Percentiles rank a stretch among this genome's conserved stretches.
These are phyloP conservation scores for Rhabdornis inornatus DNA, from an alignment of 2,113 vertebrate species.

Conservation along the genomic window DNA sequence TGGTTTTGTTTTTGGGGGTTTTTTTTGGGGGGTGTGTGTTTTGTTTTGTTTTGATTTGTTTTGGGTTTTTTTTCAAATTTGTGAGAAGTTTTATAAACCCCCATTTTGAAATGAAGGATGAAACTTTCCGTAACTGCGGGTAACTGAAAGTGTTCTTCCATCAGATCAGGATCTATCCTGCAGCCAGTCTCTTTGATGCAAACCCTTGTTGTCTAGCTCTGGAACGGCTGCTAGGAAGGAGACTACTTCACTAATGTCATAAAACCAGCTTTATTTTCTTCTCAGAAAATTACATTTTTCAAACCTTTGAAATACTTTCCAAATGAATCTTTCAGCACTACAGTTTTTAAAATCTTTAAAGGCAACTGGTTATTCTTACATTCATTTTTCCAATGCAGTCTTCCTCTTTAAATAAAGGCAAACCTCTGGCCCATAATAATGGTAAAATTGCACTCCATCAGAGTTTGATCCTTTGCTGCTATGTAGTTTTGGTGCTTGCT, in stretches of 20 bases:
- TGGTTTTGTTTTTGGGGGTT: not conserved
- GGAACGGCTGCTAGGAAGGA: not conserved
- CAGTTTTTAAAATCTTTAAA: not conserved
- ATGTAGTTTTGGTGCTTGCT: not conserved
- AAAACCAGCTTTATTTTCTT: not conserved
- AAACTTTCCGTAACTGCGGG: not conserved
- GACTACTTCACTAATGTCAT: not conserved
- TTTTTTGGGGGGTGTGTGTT: too few relatives aligned
- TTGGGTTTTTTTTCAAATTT: not conserved
- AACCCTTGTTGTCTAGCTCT: not conserved
- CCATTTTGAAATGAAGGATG: not conserved
- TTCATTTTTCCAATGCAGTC: not conserved
- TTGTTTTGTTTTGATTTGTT: not conserved
- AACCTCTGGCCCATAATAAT: not conserved
- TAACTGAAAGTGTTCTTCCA: not conserved
- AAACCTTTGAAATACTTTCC: not conserved
- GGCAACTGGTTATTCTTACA: not conserved
- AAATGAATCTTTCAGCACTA: not conserved
- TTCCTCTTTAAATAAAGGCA: not conserved
- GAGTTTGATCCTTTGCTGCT: not conserved
- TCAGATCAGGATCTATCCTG: not conserved
- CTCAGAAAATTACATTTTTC: not conserved
- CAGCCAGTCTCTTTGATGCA: not conserved
- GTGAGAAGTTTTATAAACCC: not conserved
- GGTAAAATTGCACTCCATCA: not conserved